Conservation (phyloP, 2,888 invertebrate species). For the Brachyptera putata region DNA sequence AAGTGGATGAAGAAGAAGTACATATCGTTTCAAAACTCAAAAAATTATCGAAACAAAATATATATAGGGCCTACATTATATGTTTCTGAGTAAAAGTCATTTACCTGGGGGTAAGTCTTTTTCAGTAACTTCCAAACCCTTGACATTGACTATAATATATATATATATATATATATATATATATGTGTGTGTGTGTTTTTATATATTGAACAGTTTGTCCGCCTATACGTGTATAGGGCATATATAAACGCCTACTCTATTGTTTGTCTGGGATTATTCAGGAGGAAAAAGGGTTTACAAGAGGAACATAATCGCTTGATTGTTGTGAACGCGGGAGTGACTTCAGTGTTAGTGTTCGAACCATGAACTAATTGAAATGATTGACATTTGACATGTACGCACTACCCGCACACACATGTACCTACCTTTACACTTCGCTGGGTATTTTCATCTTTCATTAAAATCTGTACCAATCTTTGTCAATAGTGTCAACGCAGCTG, state of each 20-base stretch:
- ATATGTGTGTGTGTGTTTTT: too few species aligned
- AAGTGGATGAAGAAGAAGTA: too few species aligned
- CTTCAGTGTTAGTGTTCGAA: constrained; percentile 3
- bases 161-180: too few species aligned
- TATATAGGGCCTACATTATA: too few species aligned
- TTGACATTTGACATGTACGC: constrained; percentile 21
- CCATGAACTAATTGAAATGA: constrained; percentile 16
- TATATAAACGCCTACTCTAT: neutral
- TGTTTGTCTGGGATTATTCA: constrained; percentile 7
- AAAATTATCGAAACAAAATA: too few species aligned
- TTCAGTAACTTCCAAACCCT: too few species aligned
- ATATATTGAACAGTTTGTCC: too few species aligned
- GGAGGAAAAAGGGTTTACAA: neutral
- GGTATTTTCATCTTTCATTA: constrained; percentile 11
- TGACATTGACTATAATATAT: too few species aligned
- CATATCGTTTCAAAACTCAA: too few species aligned
- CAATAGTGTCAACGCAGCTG: constrained; percentile 7
- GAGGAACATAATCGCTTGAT: constrained; percentile 1
- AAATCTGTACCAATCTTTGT: constrained; percentile 7
- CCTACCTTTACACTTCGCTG: constrained; percentile 12
- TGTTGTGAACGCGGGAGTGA: constrained; percentile 8
- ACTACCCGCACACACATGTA: too few species aligned
- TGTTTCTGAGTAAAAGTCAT: too few species aligned
- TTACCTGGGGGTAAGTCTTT: too few species aligned
- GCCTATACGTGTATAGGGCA: neutral